Base-by-base conservation (phyloP, 1,140 invertebrate species). In the Orius insidiosus region DNA sequence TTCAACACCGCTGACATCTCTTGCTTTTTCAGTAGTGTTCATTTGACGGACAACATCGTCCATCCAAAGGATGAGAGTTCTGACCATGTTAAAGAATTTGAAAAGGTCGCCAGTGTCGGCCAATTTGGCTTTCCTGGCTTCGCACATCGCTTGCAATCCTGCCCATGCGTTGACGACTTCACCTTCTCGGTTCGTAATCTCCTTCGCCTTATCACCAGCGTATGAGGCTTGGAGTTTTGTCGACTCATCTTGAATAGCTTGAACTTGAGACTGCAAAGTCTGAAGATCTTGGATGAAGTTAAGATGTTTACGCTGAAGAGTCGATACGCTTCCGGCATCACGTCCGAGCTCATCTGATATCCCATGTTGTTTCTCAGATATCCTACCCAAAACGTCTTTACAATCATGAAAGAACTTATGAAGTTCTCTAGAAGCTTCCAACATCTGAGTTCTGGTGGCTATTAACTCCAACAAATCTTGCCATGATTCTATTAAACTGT, bases 371-470 rank as follows among this genome's bases (percentile, higher is more conserved):
- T 98, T 97, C 63, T 92, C 87, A 18, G 88, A 66, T 53, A 96
- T 94, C 52, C 92, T 74, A 31, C 86, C 82, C 31, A 97, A 67
- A 31, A 95, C 85, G 63, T 99, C 96, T 68, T 98, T 97, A 70
- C 95, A 99, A 67, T 99, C 96, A 65, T 98, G 89, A 85, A 97
- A 98, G 80, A 97, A 99, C 67, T 98, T 98, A 68, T 98, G 93
- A 38, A 98, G 68, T 63, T 98, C 89, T 58, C 93, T 80, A 30
- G 89, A 94, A 3, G 93, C 90, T 32, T 86, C 85, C 53, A 98
- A 63, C 84, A 96, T 93, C 65, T 94, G 92, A 30, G 87, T 94
- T 52, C 96, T 75, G 1, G 96, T 99, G 57, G 98, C 90, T 53
- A 99, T 98, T 44, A 99, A 67, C 65, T 99, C 96, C 7, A 98